These are phyloP conservation scores for Drosophila sp. DNA, from an alignment of 1,140 invertebrate species.

Conservation along the genomic window DNA sequence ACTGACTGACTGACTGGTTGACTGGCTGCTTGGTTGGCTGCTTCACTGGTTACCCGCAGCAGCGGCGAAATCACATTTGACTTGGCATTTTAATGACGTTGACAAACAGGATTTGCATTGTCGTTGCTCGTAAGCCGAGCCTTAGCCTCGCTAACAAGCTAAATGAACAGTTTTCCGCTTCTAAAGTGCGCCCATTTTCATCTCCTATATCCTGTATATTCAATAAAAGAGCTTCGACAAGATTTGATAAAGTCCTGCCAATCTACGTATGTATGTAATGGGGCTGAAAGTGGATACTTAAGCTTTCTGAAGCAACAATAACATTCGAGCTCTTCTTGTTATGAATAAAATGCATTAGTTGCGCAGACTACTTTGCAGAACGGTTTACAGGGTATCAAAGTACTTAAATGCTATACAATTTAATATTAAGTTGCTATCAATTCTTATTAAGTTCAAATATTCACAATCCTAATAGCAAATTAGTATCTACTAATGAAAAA, in stretches of 20 bases:
- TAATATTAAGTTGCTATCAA: no score
- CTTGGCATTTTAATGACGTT: slow-evolving; percentile 74
- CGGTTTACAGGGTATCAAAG: no score
- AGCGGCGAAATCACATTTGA: slow-evolving; percentile 70
- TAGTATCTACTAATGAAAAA: no score
- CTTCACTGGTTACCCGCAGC: slow-evolving; percentile 30
- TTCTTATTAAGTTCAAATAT: no score
- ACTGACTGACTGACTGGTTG: slow-evolving; percentile 9
- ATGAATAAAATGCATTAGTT: no score
- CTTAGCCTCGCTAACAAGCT: slow-evolving; percentile 34
- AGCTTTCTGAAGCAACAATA: background rate
- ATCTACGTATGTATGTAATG: background rate
- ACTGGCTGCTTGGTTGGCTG: background rate
- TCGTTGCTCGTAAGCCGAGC: slow-evolving; percentile 36
- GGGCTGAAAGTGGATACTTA: background rate
- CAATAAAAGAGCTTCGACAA: slow-evolving; percentile 2
- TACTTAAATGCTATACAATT: no score
- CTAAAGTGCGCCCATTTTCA: background rate
- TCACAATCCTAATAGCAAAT: no score
- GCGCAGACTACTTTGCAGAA: no score
- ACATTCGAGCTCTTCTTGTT: no score
- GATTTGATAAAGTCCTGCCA: background rate
- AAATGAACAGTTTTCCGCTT: slow-evolving; percentile 41
- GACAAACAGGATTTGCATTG: slow-evolving; percentile 58
- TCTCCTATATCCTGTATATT: slow-evolving; percentile 6